Evolutionary conservation across 2,113 vertebrate species (phyloP).

Genomic region (Rallus limicola): DNA sequence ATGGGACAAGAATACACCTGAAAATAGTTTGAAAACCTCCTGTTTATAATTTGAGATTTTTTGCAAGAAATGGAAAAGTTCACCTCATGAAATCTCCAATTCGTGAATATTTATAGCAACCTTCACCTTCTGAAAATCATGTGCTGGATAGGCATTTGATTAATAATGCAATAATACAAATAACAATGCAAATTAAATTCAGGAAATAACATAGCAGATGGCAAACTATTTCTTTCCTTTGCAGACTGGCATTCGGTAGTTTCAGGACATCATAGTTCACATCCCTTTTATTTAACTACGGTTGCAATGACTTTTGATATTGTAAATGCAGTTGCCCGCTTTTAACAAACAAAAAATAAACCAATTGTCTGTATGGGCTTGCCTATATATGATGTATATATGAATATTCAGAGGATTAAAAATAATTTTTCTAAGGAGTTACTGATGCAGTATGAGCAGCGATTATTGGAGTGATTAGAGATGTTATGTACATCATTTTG

Average conservation of each 20-base stretch:
- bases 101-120: slow-evolving; percentile 10
- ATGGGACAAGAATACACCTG: background rate
- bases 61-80: background rate
- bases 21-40: background rate
- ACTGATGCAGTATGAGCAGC: background rate
- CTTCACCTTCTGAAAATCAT: slow-evolving; percentile 43
- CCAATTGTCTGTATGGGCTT: background rate
- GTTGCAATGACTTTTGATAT: slow-evolving; percentile 40
- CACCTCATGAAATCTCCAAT: background rate
- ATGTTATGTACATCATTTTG: background rate
- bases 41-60: background rate
- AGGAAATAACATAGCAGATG: slow-evolving; percentile 47
- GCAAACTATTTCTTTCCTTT: background rate
- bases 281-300: background rate
- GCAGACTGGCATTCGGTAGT: background rate
- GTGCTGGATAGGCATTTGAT: slow-evolving; percentile 10
- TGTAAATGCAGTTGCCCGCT: background rate
- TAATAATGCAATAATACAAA: slow-evolving; percentile 42
- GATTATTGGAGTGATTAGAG: background rate
- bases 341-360: slow-evolving; percentile 5
- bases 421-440: background rate
- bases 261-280: slow-evolving; percentile 29
- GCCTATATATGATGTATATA: background rate
- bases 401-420: slow-evolving; percentile 24
- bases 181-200: slow-evolving; percentile 40